These are phyloP conservation scores for Sycobia sp. DNA, from an alignment of 1,140 invertebrate genomes.

Conservation along the genomic window DNA sequence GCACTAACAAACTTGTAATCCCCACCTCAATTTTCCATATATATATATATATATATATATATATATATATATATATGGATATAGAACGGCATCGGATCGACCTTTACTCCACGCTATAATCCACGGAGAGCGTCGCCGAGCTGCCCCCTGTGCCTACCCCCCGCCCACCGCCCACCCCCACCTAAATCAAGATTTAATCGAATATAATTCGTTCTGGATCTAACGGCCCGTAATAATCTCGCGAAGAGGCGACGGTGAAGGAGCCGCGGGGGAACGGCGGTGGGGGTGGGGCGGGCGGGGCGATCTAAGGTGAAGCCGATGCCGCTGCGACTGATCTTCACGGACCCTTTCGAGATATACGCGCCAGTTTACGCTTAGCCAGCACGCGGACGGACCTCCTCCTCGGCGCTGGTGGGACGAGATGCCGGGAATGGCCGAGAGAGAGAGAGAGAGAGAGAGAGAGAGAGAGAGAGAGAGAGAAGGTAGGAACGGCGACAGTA, in stretches of 20 bases:
- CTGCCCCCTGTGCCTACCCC: neutral
- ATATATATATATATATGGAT: too few species aligned
- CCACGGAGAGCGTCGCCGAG: neutral
- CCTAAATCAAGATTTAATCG: slow-evolving; percentile 50
- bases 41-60: too few species aligned
- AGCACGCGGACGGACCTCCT: too few species aligned
- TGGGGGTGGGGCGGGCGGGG: neutral
- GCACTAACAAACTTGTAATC: too few species aligned
- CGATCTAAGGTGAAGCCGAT: too few species aligned
- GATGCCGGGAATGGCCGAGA: neutral
- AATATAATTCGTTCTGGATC: slow-evolving; percentile 49
- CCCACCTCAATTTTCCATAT: too few species aligned
- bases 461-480: neutral
- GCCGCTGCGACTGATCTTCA: too few species aligned
- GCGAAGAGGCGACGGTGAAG: slow-evolving; percentile 16
- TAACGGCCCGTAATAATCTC: slow-evolving; percentile 51
- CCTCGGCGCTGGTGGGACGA: neutral
- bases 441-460: neutral
- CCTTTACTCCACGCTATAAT: neutral
- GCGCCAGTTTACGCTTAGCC: too few species aligned
- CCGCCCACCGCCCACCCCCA: too few species aligned
- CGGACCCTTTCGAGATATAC: too few species aligned
- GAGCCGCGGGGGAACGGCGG: neutral
- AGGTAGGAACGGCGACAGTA: neutral
- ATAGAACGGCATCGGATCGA: too few species aligned